phyloP scores from a whole-genome alignment of 1,140 invertebrate species.

The Archivesica marissinica region DNA sequence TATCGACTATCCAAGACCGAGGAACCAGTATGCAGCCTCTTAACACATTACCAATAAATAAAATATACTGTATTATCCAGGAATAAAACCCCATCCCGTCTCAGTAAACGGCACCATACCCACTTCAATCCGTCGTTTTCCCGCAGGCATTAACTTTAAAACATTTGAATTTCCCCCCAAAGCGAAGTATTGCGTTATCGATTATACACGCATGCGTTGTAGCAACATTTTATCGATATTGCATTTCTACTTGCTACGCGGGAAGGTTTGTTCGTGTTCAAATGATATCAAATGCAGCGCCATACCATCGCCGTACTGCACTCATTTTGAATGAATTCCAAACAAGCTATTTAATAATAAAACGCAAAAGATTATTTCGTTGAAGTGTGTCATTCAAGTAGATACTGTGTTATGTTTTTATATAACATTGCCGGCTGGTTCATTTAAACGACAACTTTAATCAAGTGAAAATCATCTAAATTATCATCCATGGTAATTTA shows the following conservation, averaged over 20 bases:
- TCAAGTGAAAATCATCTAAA: no score
- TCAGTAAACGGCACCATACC: not conserved
- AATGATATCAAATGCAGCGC: no score
- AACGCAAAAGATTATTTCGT: no score
- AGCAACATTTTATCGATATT: constrained; percentile 25
- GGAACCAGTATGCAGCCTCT: constrained; percentile 6
- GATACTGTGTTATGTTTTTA: no score
- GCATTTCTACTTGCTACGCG: not conserved
- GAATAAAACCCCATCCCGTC: not conserved
- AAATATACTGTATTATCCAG: constrained; percentile 27
- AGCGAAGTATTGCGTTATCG: not conserved
- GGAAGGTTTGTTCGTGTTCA: constrained; percentile 6
- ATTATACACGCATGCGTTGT: constrained; percentile 38
- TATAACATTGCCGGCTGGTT: no score
- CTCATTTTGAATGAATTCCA: no score
- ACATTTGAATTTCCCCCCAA: constrained; percentile 56
- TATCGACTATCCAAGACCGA: not conserved
- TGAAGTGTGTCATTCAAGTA: no score
- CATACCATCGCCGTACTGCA: no score
- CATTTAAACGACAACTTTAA: no score
- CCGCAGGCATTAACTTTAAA: constrained; percentile 6
- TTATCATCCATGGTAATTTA: no score
- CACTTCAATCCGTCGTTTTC: not conserved
- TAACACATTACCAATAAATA: constrained; percentile 38
- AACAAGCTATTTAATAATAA: no score